Percentiles rank a stretch among this genome's conserved stretches.
Evolutionary conservation across 2,888 invertebrate genomes (phyloP).

Genomic region (Cephonodes hylas): DNA sequence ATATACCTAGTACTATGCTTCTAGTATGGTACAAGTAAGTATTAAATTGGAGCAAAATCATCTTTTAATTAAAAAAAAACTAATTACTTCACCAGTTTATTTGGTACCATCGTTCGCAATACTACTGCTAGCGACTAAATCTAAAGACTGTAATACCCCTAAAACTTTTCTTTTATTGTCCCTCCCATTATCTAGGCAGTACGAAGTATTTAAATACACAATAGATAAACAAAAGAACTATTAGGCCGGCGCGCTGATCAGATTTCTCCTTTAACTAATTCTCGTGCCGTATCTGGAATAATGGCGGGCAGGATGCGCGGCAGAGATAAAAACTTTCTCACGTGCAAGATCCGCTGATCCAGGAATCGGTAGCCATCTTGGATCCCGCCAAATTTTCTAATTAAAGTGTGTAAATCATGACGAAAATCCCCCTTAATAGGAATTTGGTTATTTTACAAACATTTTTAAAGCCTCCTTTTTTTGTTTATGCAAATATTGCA

Average conservation of each 20-base stretch:
- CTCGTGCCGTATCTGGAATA: constrained; percentile 45
- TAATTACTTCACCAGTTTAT: no score
- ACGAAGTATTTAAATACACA: not conserved
- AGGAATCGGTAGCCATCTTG: constrained; percentile 4
- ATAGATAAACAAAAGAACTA: not conserved
- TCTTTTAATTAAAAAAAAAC: no score
- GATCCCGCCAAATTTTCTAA: not conserved
- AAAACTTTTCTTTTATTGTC: not conserved
- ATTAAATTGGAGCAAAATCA: no score
- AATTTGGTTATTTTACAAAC: no score
- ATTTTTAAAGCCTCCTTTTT: no score
- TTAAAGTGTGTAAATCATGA: not conserved
- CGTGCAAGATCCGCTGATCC: constrained; percentile 28
- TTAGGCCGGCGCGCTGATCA: constrained; percentile 2
- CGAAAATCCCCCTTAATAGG: not conserved
- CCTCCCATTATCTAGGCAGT: not conserved
- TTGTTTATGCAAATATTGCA: no score
- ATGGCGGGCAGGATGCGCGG: constrained; percentile 52
- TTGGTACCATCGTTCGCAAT: no score
- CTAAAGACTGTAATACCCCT: not conserved
- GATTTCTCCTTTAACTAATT: constrained; percentile 13
- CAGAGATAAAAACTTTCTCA: constrained; percentile 44
- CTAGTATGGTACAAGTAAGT: no score
- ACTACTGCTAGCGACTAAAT: no score
- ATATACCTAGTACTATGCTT: no score